Evolutionary conservation across 2,888 invertebrate genomes (phyloP), one percentile per base, ranked within the genome.

Genomic region (Himalopsyche japonica): DNA sequence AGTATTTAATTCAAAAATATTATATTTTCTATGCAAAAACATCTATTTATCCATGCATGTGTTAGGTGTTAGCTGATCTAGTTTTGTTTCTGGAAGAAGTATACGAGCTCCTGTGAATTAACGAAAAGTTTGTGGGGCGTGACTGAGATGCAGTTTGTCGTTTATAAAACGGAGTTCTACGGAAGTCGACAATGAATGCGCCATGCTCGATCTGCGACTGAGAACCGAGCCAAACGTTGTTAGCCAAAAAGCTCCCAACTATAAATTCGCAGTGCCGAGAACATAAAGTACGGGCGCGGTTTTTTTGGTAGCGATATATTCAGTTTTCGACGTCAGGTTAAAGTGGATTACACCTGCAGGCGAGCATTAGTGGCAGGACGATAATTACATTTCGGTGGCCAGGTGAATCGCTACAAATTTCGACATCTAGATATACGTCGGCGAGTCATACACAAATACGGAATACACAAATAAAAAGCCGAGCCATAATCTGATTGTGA

Each of bases 321-420:
- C 43, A 78, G 78, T 78, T 78, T 78, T 78, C 34, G 34, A 24
- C 43, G 78, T 37, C 78, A 32, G 78, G 37, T 78, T 24, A n/a
- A 37, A 79, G 79, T 79, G 79, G 79, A 79, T 79, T 79, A 79
- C 32, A 27, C 32, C 27, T 49, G 49, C 79, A 49, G 48, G 48
- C 30, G 32, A 27, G 48, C 79, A 79, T 79, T 79, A 79, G 79
- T 48, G 47, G 79, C 43, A 24, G 15, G 15, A 48, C 27, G 79
- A 79, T 79, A 79, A 79, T 79, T 79, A 37, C 79, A 49, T 79
- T 79, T 79, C 79, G 18, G 48, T 24, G 79, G 48, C 20, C 48
- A 49, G 79, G 79, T 79, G 57, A 57, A 57, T 20, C 20, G 57
- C 24, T 57, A 57, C 57, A 57, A 57, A 57, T 57, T 57, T 57